Base-by-base conservation (phyloP, 64 coral and sea anemone genomes). In the Pocillopora verrucosa region DNA sequence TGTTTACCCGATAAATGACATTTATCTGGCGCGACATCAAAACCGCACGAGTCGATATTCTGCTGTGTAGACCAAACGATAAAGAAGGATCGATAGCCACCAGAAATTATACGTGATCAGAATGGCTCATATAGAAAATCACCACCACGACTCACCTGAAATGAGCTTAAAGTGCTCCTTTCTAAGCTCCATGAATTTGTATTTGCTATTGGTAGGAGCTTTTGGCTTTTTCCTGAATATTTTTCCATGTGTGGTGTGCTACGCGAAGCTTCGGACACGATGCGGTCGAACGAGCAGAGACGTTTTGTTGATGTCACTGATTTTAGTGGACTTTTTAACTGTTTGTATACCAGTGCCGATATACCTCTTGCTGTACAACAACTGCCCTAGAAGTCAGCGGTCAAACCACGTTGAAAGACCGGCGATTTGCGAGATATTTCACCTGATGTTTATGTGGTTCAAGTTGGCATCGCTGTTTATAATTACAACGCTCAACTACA, bases 351-450 rank as follows among this genome's bases (percentile, higher is more conserved):
- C 95, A 58, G 56, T 96, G 30, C 92, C 95, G 0, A 91, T 96
- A 36, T 93, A 93, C 81, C 73, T 91, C 1, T 80, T 78, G 78
- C 82, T 88, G 26, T 77, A 92, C 67, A 77, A 73, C 38, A 36
- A 34, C 38, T 89, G 76, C n/a, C 34, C 16, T 26, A 34, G 77
- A 26, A 65, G 19, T 41, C 17, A 80, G 10, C 16, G 76, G 34
- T 14, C 64, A 16, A 65, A 25, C 58, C 20, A 38, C 22, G 4
- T 67, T 2, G 60, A 34, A 81, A 93, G 95, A 87, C 88, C 95
- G 56, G 87, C 91, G 64, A 83, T 96, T 62, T 96, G 95, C 73
- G 95, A 96, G 89, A 96, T 96, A 61, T 93, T 96, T 74, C 76
- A 92, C 77, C 68, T 96, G 17, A 90, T 93, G 70, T 96, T 96